phyloP scores from a whole-genome alignment of 2,888 invertebrate genomes.

The Dasypolia templi region DNA sequence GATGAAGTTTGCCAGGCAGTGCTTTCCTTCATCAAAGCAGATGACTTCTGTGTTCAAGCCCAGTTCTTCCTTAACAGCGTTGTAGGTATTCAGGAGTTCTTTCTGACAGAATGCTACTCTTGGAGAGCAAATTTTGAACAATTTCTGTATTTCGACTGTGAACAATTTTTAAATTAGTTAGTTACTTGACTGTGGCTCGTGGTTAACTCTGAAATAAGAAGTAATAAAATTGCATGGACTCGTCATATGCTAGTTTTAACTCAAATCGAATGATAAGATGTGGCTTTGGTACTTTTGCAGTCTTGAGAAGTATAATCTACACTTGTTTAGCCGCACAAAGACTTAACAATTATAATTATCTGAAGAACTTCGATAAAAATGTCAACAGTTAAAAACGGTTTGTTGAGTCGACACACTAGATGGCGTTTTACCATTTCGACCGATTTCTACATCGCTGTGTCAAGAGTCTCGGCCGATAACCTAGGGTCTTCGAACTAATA shows the following conservation, averaged over 20 bases:
- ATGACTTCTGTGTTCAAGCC: slow-evolving; percentile 74
- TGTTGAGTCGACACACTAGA: no score
- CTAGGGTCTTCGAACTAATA: no score
- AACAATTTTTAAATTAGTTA: slow-evolving; percentile 36
- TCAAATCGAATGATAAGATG: no score
- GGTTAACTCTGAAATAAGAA: background rate
- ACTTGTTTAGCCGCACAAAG: no score
- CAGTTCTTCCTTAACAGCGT: slow-evolving; percentile 69
- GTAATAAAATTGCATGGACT: background rate
- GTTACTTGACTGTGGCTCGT: background rate
- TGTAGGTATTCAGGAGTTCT: slow-evolving; percentile 68
- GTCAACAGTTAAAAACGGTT: no score
- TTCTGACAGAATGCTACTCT: slow-evolving; percentile 80
- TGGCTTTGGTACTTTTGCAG: background rate
- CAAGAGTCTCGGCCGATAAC: no score
- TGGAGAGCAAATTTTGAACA: slow-evolving; percentile 77
- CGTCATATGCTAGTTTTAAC: background rate
- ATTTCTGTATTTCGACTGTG: slow-evolving; percentile 78
- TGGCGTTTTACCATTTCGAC: no score
- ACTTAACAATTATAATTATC: no score
- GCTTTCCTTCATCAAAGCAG: slow-evolving; percentile 76
- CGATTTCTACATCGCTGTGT: no score
- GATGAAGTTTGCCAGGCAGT: slow-evolving; percentile 74
- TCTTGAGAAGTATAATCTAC: background rate
- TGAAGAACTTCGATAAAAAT: no score